phyloP scores from a whole-genome alignment of 2,113 vertebrate species.

The Mesocricetus auratus region DNA sequence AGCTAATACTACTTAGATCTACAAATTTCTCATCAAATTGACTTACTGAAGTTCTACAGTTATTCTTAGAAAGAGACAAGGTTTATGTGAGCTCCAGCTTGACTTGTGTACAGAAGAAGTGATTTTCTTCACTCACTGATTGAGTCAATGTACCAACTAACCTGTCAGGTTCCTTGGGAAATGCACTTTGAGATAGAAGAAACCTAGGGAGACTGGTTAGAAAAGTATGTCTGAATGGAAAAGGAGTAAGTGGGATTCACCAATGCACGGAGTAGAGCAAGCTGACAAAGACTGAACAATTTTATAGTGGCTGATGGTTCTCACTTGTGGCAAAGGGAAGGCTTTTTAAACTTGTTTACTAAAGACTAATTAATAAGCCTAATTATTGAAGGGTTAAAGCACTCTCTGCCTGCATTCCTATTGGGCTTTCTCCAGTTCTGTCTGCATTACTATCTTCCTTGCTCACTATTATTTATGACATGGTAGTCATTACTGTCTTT shows the following conservation, averaged over 20 bases:
- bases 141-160: accelerated
- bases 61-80: not conserved
- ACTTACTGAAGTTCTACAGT: accelerated
- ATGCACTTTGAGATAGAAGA: not conserved
- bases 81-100: accelerated
- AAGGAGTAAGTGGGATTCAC: too few relatives aligned
- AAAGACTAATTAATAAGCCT: not conserved
- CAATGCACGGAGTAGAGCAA: not conserved
- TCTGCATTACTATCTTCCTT: accelerated
- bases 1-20: not conserved
- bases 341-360: not conserved
- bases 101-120: not conserved
- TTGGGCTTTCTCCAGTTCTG: not conserved
- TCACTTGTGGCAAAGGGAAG: not conserved
- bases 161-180: accelerated
- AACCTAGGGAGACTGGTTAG: not conserved
- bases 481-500: not conserved
- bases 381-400: not conserved
- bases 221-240: accelerated
- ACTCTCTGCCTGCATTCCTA: not conserved
- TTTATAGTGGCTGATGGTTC: not conserved
- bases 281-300: too few relatives aligned
- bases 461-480: not conserved
- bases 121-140: accelerated
- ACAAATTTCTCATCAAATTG: accelerated